Evolutionary conservation across 2,797 vertebrate genomes (phyloP).

Genomic region (Micromesistius poutassou): DNA sequence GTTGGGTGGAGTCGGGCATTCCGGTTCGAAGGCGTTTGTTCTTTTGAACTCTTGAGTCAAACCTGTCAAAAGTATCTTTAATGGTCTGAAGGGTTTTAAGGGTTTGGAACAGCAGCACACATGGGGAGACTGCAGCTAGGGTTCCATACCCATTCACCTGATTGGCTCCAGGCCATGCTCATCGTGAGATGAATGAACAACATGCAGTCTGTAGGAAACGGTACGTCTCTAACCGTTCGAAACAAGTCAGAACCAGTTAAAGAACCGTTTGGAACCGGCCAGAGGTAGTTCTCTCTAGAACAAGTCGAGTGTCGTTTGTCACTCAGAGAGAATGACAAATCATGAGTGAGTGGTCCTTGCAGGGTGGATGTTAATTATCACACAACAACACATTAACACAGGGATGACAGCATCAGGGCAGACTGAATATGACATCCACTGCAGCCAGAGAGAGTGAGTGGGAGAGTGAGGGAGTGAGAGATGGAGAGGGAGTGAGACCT

Average conservation of each 20-base stretch:
- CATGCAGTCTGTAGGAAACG: background rate
- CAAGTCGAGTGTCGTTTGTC: background rate
- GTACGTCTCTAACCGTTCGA: background rate
- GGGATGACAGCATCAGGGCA: background rate
- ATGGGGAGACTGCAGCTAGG: background rate
- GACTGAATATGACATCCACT: too few relatives aligned
- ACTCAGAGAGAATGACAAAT: background rate
- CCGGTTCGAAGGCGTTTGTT: constrained; percentile 52
- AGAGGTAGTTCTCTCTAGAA: background rate
- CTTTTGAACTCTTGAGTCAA: constrained; percentile 54
- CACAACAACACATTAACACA: background rate
- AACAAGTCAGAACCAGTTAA: background rate
- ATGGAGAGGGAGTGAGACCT: too few relatives aligned
- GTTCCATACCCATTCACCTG: background rate
- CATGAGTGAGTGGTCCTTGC: background rate
- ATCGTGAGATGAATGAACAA: background rate
- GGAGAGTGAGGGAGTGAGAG: too few relatives aligned
- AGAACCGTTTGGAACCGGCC: background rate
- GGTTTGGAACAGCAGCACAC: background rate
- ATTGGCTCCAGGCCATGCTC: background rate
- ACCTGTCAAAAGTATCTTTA: constrained; percentile 47
- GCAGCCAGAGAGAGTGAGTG: too few relatives aligned
- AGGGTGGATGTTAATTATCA: constrained; percentile 2
- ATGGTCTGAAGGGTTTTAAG: background rate
- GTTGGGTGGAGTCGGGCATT: constrained; percentile 54